Evolutionary conservation across 1,140 invertebrate genomes (phyloP).

Genomic region (Akabosia matsudoensis): DNA sequence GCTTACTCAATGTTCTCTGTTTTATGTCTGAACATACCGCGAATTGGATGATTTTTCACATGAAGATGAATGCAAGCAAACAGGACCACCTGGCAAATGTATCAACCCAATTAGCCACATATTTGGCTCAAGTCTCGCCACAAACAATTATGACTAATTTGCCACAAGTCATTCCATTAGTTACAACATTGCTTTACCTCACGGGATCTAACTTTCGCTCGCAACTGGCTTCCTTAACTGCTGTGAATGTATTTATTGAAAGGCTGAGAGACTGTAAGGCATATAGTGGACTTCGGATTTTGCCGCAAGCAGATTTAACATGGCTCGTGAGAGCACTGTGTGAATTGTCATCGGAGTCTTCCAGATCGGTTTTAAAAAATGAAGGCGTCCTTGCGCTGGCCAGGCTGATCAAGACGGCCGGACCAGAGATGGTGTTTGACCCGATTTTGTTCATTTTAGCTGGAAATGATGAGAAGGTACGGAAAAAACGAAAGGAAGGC

Average conservation of each 20-base stretch:
- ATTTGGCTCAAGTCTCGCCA: constrained; percentile 23
- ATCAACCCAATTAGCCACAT: constrained; percentile 17
- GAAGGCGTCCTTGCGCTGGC: constrained; percentile 39
- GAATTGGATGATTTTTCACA: neutral
- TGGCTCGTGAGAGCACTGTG: constrained; percentile 39
- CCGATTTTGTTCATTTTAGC: constrained; percentile 32
- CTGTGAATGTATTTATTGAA: constrained; percentile 37
- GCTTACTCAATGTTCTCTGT: no score
- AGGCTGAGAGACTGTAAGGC: constrained; percentile 37
- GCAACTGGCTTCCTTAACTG: constrained; percentile 37
- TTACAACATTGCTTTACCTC: constrained; percentile 31
- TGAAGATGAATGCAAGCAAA: constrained; percentile 18
- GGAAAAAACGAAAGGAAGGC: neutral
- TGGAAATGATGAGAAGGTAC: constrained; percentile 27
- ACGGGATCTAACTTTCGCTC: constrained; percentile 36
- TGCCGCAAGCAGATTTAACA: constrained; percentile 36
- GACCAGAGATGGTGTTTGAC: constrained; percentile 34
- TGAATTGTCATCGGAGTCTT: constrained; percentile 35
- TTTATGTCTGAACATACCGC: neutral
- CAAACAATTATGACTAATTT: constrained; percentile 34
- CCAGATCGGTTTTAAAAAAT: constrained; percentile 33
- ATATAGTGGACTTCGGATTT: constrained; percentile 1
- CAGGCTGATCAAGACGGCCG: constrained; percentile 36
- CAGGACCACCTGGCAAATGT: constrained; percentile 24
- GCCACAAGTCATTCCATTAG: constrained; percentile 36